Percentiles rank a stretch among this genome's conserved stretches.
phyloP scores from a whole-genome alignment of 2,113 vertebrate genomes.

The Hippocampus comes region DNA sequence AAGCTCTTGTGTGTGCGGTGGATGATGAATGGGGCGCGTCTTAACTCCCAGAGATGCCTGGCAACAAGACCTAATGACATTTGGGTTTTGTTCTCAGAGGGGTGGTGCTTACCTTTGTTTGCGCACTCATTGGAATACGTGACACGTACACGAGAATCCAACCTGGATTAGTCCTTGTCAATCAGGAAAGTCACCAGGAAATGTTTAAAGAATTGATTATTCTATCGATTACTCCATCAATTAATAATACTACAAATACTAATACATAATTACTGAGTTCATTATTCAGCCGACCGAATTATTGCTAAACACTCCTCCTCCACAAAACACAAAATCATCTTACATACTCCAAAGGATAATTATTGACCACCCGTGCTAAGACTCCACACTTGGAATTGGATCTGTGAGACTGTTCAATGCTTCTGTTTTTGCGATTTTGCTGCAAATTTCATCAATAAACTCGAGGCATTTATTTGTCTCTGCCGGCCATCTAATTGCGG shows the following conservation, averaged over 20 bases:
- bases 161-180: not conserved
- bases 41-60: slow-evolving; percentile 24
- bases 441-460: not conserved
- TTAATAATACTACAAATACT: no score
- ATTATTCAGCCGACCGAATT: no score
- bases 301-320: no score
- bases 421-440: no score
- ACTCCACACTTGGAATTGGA: no score
- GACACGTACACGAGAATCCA: not conserved
- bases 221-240: no score
- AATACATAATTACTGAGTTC: no score
- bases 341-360: no score
- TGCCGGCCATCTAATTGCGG: not conserved
- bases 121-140: slow-evolving; percentile 14
- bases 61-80: slow-evolving; percentile 51
- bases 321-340: no score
- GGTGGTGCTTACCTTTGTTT: slow-evolving; percentile 10
- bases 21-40: slow-evolving; percentile 14
- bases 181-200: not conserved
- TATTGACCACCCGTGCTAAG: no score
- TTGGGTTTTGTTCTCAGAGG: slow-evolving; percentile 36
- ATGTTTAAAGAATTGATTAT: not conserved
- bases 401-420: no score
- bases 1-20: not conserved
- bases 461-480: not conserved